Evolutionary conservation across 2,113 vertebrate genomes (phyloP).

Genomic region (Ancistrus triradiatus): DNA sequence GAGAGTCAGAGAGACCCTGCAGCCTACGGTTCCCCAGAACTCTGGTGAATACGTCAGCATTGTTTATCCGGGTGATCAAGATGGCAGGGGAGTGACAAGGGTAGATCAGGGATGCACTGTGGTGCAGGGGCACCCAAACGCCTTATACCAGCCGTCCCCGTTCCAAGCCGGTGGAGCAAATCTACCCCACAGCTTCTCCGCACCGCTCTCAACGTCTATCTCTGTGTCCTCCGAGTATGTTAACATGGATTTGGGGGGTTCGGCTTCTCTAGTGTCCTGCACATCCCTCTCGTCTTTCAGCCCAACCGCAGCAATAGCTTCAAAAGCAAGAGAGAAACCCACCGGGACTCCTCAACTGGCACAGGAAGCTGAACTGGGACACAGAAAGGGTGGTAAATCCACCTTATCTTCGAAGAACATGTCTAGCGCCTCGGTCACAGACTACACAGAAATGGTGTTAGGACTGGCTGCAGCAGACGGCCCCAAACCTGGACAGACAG

Average conservation of each 20-base stretch:
- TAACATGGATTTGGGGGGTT: conserved; percentile 69
- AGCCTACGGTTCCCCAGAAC: conserved; percentile 53
- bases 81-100: conserved; percentile 29
- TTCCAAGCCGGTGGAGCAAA: conserved; percentile 57
- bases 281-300: conserved; percentile 57
- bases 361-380: conserved; percentile 50
- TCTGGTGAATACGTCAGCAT: conserved; percentile 73
- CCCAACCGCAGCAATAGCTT: conserved; percentile 46
- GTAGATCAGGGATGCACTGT: conserved; percentile 50
- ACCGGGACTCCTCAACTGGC: conserved; percentile 49
- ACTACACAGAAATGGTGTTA: conserved; percentile 57
- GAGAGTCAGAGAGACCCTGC: conserved; percentile 62
- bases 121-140: conserved; percentile 58
- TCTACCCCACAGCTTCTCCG: conserved; percentile 73
- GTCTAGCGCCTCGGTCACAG: conserved; percentile 42
- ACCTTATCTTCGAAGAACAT: conserved; percentile 47
- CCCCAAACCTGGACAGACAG: conserved; percentile 50
- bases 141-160: conserved; percentile 55
- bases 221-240: conserved; percentile 63
- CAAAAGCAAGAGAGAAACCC: conserved; percentile 55
- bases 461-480: conserved; percentile 52
- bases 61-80: conserved; percentile 56
- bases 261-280: conserved; percentile 42
- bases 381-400: conserved; percentile 53
- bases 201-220: conserved; percentile 63